phyloP scores from a whole-genome alignment of 2,888 invertebrate species.

The Eupeodes latifasciatus region DNA sequence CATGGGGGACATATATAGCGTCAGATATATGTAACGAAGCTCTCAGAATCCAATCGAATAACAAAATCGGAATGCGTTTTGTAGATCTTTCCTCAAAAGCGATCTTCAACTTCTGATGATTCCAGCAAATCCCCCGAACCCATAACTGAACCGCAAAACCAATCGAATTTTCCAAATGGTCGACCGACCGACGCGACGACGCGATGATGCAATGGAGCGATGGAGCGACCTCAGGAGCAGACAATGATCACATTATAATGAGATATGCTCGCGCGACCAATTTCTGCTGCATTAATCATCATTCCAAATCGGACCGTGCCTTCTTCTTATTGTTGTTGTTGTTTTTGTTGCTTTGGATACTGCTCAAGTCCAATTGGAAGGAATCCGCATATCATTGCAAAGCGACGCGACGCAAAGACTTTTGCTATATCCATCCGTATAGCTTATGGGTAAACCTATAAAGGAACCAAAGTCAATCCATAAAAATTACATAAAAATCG shows the following conservation, averaged over 20 bases:
- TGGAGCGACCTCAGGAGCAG: slow-evolving; percentile 64
- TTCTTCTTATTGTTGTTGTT: slow-evolving; percentile 51
- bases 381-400: slow-evolving; percentile 38
- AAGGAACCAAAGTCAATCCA: slow-evolving; percentile 77
- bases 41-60: slow-evolving; percentile 51
- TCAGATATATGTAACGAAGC: background rate
- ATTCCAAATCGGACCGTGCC: slow-evolving; percentile 72
- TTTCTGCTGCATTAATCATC: slow-evolving; percentile 76
- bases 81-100: slow-evolving; percentile 20
- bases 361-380: slow-evolving; percentile 19
- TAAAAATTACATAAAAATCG: slow-evolving; percentile 80
- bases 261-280: slow-evolving; percentile 76
- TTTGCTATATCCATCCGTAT: background rate
- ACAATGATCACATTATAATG: slow-evolving; percentile 76
- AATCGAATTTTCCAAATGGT: background rate
- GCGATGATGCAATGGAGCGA: background rate
- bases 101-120: background rate
- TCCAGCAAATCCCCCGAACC: slow-evolving; percentile 21
- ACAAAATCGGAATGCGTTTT: slow-evolving; percentile 52
- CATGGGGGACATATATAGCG: background rate
- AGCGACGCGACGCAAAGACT: slow-evolving; percentile 20
- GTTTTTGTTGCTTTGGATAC: background rate
- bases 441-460: background rate
- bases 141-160: background rate
- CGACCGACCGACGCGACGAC: no score